phyloP scores from a whole-genome alignment of 1,140 invertebrate species.

The Sminthurinus signatus region DNA sequence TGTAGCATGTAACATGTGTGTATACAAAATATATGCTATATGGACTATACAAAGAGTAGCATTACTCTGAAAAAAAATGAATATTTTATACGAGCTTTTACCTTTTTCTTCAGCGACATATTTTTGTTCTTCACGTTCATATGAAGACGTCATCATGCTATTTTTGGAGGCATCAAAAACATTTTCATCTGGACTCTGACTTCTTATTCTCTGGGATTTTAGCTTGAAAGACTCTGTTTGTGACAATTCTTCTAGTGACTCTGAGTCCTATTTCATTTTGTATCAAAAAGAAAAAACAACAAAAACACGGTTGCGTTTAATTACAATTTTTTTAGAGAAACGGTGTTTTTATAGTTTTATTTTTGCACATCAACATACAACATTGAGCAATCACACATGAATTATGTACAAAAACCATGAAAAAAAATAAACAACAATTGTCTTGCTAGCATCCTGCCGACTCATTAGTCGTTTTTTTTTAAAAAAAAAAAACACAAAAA shows the following conservation, averaged over 20 bases:
- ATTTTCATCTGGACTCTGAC: slow-evolving; percentile 32
- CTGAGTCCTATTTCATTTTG: slow-evolving; percentile 53
- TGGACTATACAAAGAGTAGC: neutral
- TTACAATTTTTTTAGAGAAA: no score
- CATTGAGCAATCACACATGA: neutral
- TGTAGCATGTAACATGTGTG: neutral
- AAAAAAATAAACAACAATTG: no score
- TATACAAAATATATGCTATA: neutral
- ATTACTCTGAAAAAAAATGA: slow-evolving; percentile 1
- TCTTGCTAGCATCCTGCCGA: no score
- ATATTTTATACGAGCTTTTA: slow-evolving; percentile 25
- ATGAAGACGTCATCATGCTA: slow-evolving; percentile 37
- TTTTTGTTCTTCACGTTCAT: slow-evolving; percentile 53
- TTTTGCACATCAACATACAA: no score
- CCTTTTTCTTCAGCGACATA: slow-evolving; percentile 45
- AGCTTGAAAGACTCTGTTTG: slow-evolving; percentile 33
- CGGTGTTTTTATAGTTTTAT: no score
- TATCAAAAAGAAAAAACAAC: neutral
- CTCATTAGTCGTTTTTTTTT: no score
- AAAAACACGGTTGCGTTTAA: no score
- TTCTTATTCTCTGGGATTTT: slow-evolving; percentile 18
- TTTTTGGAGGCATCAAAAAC: slow-evolving; percentile 30
- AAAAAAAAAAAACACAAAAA: no score
- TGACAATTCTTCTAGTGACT: slow-evolving; percentile 55
- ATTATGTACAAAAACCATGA: no score